Base-by-base conservation (phyloP, 2,888 invertebrate species). In the Parnassius orleans region DNA sequence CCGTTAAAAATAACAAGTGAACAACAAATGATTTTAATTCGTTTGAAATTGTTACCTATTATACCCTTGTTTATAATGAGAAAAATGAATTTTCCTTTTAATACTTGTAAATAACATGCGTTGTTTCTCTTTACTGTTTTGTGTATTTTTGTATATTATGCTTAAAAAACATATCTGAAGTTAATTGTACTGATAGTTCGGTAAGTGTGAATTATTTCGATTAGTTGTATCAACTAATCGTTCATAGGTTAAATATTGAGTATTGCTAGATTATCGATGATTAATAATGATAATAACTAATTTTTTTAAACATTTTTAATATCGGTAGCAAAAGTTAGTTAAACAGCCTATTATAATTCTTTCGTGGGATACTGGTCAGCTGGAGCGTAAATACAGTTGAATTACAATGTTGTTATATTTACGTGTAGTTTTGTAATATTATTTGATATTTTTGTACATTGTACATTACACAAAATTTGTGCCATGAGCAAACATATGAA, bases 141-240 rank as follows among this genome's bases (percentile, higher is more conserved):
- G 12, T 48, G 14, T 53, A 54, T 56, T 64, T 53, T 57, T 57
- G 24, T 53, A 57, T 42, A 57, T 12, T 42, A 57, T 12, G 47
- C 53, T 48, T 53, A 2, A 43, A n/a, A 47, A 51, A 63, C 59
- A 63, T 63, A 63, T 59, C 57, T 50, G 41, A 46, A 55, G 43
- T 51, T 48, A 9, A 48, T 48, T 53, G 15, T 53, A 43, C 53
- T 15, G 14, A 53, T 11, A 43, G n/a, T 43, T 43, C 42, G 14
- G 48, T 51, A 41, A 42, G 52, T n/a, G 9, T 55, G 56, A 60
- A 55, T 44, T 50, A 44, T 51, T 50, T 11, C 15, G 10, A 54
- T 58, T 44, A 11, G 53, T 63, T 54, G 54, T 51, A 63, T 58
- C 51, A 59, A 59, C 55, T 54, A 50, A 50, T 59, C 43, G 43